Base-by-base conservation (phyloP, 2,888 invertebrate genomes). In the Gerosis bhagava region DNA sequence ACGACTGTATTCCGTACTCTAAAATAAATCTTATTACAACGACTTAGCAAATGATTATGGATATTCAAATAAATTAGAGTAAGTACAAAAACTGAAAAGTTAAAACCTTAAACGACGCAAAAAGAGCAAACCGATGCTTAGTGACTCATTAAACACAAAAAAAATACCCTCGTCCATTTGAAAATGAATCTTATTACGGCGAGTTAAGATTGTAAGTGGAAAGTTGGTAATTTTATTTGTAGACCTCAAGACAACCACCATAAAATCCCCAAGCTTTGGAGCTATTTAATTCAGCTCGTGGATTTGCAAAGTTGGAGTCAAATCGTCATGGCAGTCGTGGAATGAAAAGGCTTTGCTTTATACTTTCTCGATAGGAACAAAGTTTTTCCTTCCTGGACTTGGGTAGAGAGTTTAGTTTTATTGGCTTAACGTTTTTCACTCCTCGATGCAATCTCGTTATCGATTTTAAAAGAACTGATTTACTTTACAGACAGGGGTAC, bases 221-320 rank as follows among this genome's bases (percentile, higher is more conserved):
- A 31, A 35, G 50, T 36, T 29, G 17, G 16, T 22, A 31, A 49
- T 19, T 54, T 54, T 35, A 47, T 62, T 60, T 63, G 65, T 59
- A 60, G 63, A 65, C 70, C 65, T 60, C 57, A 56, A 51, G 55
- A 55, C 56, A 58, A 46, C 51, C 49, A 49, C 60, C 62, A 67
- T 76, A 74, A 73, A 77, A 67, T 63, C 62, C 61, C 50, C 53
- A 58, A 58, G 60, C 62, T 55, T 60, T 48, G 25, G 21, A 26
- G 32, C 50, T 56, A 56, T 74, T 73, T 74, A 71, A 76, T 73
- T 76, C 64, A 59, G 61, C 54, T 56, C 60, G 56, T 60, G 53
- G 43, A 50, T 51, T 34, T 59, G 36, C 34, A 49, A 62, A 54
- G 41, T 51, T 56, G 45, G 41, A 50, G 51, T 49, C 42, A 41